Percentiles rank a stretch among this genome's conserved stretches.
Conservation (phyloP, 2,113 vertebrate genomes). For the Dipodomys ordii region DNA sequence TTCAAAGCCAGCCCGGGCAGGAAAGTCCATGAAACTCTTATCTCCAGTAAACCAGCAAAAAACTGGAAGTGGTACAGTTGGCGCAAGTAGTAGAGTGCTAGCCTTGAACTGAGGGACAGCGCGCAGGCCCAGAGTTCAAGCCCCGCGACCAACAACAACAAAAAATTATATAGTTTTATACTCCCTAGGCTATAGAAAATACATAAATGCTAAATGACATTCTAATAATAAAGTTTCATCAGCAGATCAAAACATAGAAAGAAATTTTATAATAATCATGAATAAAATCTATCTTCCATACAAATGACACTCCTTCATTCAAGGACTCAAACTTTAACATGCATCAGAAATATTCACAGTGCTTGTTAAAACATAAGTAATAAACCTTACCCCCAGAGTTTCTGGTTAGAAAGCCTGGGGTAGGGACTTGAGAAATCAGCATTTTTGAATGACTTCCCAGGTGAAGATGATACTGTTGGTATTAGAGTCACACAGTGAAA, state of each 20-base stretch:
- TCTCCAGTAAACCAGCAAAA: too few relatives aligned
- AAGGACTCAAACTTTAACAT: constrained; percentile 24
- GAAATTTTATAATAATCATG: not conserved
- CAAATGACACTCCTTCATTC: constrained; percentile 66
- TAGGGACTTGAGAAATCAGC: not conserved
- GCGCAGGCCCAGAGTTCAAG: too few relatives aligned
- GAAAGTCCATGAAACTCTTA: too few relatives aligned
- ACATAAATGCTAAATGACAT: not conserved
- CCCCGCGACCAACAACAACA: too few relatives aligned
- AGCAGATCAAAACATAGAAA: constrained; percentile 17
- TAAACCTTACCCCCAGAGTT: not conserved
- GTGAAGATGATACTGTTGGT: not conserved
- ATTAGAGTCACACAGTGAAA: not conserved
- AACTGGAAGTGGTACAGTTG: too few relatives aligned
- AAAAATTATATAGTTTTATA: not conserved
- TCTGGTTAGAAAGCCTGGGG: not conserved
- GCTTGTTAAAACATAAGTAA: not conserved
- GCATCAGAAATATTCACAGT: not conserved
- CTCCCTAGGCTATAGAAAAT: constrained; percentile 17
- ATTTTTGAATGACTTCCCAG: not conserved
- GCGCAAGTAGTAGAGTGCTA: too few relatives aligned
- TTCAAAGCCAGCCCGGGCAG: too few relatives aligned
- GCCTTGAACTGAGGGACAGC: too few relatives aligned
- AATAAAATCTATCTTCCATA: constrained; percentile 6
- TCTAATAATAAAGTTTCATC: constrained; percentile 5